Percentiles rank a stretch among this genome's conserved stretches.
Conservation (phyloP, 2,797 vertebrate species). For the Ataeniobius toweri region DNA sequence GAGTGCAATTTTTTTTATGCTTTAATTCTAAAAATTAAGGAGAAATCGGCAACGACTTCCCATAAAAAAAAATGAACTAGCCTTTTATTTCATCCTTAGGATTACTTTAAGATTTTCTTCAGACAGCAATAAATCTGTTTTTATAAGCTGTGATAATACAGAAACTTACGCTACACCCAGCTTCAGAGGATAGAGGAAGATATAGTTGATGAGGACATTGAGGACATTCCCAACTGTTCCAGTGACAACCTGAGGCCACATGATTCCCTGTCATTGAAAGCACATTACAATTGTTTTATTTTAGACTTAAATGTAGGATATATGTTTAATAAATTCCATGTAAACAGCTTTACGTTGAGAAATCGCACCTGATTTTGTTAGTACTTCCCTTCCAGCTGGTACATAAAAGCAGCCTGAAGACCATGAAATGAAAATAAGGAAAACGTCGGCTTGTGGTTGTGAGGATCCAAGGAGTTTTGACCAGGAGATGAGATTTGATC, state of each 20-base stretch:
- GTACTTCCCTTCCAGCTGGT: constrained; percentile 74
- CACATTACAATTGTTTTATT: not conserved
- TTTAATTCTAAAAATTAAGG: too few relatives aligned
- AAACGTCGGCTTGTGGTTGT: not conserved
- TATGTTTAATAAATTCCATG: not conserved
- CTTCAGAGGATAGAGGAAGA: constrained; percentile 84
- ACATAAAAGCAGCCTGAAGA: constrained; percentile 81
- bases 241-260: constrained; percentile 81
- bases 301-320: not conserved
- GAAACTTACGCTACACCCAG: constrained; percentile 90
- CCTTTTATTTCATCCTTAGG: too few relatives aligned
- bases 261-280: constrained; percentile 79
- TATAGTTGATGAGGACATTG: constrained; percentile 87
- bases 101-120: too few relatives aligned
- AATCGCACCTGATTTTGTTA: constrained; percentile 79
- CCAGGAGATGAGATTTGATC: not conserved
- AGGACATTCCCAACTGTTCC: constrained; percentile 85
- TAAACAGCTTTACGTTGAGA: not conserved
- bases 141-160: not conserved
- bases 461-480: not conserved
- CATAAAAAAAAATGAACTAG: too few relatives aligned
- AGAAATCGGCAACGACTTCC: too few relatives aligned
- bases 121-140: not conserved
- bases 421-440: not conserved
- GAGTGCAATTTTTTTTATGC: too few relatives aligned